phyloP scores from a whole-genome alignment of 2,113 vertebrate genomes.

The Limanda limanda region DNA sequence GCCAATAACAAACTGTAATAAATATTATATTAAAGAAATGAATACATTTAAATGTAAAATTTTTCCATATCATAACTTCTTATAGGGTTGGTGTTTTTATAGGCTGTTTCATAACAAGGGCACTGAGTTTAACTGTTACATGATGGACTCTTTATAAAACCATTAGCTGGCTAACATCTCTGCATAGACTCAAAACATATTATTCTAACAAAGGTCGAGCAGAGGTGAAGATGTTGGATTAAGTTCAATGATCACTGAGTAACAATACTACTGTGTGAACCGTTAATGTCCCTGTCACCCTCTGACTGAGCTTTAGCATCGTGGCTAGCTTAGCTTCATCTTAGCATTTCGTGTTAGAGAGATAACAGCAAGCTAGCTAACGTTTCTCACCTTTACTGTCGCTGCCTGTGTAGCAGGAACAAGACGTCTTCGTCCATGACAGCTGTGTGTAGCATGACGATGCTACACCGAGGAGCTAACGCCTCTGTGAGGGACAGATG shows the following conservation, averaged over 20 bases:
- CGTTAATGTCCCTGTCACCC: no score
- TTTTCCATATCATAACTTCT: neutral
- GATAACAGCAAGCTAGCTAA: neutral
- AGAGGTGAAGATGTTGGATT: no score
- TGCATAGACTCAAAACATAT: no score
- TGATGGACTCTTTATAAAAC: no score
- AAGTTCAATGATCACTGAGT: no score
- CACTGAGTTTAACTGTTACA: no score
- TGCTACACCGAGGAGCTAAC: neutral
- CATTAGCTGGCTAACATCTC: no score
- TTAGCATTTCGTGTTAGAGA: neutral
- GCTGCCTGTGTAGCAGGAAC: conserved; percentile 9
- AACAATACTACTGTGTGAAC: no score
- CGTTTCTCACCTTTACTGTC: conserved; percentile 54
- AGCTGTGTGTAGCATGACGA: neutral
- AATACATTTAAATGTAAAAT: no score
- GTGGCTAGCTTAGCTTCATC: conserved; percentile 5
- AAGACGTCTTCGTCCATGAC: conserved; percentile 44
- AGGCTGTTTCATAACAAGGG: no score
- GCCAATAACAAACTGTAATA: neutral
- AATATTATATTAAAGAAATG: neutral
- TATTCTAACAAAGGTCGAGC: no score
- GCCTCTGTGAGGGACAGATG: no score
- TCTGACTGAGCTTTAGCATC: neutral
- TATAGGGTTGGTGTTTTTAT: neutral